Conservation (phyloP, 2,113 vertebrate species). For the Diadophis punctatus region DNA sequence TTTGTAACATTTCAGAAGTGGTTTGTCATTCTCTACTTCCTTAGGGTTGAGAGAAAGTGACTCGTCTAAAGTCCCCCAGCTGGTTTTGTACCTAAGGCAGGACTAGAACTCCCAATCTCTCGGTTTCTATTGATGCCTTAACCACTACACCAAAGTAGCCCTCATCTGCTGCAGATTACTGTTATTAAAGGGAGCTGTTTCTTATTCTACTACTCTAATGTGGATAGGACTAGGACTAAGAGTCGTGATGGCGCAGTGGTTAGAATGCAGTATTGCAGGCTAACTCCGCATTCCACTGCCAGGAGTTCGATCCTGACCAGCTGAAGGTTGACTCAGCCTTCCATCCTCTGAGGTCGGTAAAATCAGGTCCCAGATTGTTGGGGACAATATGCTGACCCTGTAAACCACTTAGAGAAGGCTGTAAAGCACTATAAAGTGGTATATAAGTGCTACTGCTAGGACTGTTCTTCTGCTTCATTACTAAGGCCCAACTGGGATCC, state of each 20-base stretch:
- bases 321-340: too few species aligned
- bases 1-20: neutral
- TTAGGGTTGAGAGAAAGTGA: neutral
- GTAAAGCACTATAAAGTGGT: too few species aligned
- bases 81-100: neutral
- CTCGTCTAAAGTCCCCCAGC: neutral
- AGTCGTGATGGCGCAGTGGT: too few species aligned
- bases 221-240: neutral
- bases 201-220: neutral
- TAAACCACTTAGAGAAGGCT: too few species aligned
- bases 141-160: neutral
- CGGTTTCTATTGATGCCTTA: neutral
- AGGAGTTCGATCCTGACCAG: too few species aligned
- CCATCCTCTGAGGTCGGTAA: too few species aligned
- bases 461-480: neutral
- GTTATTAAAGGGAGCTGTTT: neutral
- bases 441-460: too few species aligned
- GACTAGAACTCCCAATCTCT: neutral
- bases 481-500: neutral
- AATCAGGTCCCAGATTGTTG: too few species aligned
- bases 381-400: too few species aligned
- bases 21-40: neutral
- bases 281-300: too few species aligned
- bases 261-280: too few species aligned
- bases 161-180: neutral